A percentile compares a stretch with the other conserved stretches of the same genome.
Evolutionary conservation across 37 sponge, comb jelly and placozoan species (phyloP).

Genomic region (Petrosia ficiformis): DNA sequence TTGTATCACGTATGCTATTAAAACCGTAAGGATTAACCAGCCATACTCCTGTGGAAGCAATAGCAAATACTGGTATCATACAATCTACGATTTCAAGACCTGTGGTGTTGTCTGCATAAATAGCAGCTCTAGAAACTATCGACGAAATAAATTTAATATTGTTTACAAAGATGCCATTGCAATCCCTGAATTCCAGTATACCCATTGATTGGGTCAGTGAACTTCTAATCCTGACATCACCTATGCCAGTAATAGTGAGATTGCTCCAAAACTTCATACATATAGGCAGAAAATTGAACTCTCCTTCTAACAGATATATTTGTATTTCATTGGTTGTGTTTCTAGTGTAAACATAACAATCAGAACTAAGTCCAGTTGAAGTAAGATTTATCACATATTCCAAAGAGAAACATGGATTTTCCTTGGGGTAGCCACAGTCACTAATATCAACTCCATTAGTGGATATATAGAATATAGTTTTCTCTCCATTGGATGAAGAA

Average conservation of each 20-base stretch:
- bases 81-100: constrained; percentile 15
- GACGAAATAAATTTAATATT: constrained; percentile 35
- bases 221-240: constrained; percentile 5
- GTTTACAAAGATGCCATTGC: constrained; percentile 35
- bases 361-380: no score
- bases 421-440: no score
- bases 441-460: no score
- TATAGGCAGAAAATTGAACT: constrained; percentile 7
- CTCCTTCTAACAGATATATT: constrained; percentile 22
- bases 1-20: neutral
- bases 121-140: neutral
- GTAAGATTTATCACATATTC: no score
- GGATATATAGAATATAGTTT: no score
- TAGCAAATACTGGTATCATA: constrained; percentile 11
- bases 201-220: constrained; percentile 3
- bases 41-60: constrained; percentile 17
- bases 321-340: no score
- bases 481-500: no score
- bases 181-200: constrained; percentile 28
- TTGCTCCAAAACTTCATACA: constrained; percentile 54
- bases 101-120: constrained; percentile 11
- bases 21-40: neutral
- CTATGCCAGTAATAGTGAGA: constrained; percentile 20
- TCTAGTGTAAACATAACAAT: no score
- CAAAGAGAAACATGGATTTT: no score